Evolutionary conservation across 2,113 vertebrate genomes (phyloP), one percentile per base, ranked within the genome.

Genomic region (Ciconia maguari): DNA sequence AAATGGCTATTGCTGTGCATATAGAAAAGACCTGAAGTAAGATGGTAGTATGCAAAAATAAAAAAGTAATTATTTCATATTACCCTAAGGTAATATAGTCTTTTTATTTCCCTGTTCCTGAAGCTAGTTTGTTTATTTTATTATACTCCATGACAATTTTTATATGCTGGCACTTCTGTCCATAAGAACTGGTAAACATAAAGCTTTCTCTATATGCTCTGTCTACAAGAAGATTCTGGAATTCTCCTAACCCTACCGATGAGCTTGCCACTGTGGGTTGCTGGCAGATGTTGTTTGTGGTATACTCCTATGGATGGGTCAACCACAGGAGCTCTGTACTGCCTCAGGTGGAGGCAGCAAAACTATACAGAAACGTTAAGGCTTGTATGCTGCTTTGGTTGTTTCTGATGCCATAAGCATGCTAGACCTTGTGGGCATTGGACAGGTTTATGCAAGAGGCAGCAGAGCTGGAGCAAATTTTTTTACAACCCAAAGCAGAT

Each of bases 311-410:
- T 9, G 41, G 29, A 6, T 20, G 10, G 16, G 20, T 30, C 66
- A 19, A 18, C 13, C n/a, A 5, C 16, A 32, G 70, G 57, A 89
- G 38, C 57, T 84, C 76, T 65, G 32, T 8, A 1, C 49, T 41
- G 54, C 66, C 66, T 70, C 1, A 1, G 29, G 14, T 16, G 49
- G 58, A 54, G 65, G 52, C 46, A 62, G 51, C 36, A 49, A 21
- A 75, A 7, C 18, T n/a, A 5, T 0, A 32, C 54, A 44, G 72
- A 38, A 17, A 5, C 2, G 4, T 13, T 65, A 9, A 30, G 66
- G 12, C 12, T 79, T 30, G 2, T 32, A 1, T 2, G 4, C 61
- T 51, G 8, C 9, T 2, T 22, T 58, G 4, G 22, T 17, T 17
- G 7, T 5, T 32, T 44, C 49, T n/a, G 80, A 18, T 85, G 20